Evolutionary conservation across 2,113 vertebrate genomes (phyloP), one percentile per base, ranked within the genome.

Genomic region (Percina caprodes): DNA sequence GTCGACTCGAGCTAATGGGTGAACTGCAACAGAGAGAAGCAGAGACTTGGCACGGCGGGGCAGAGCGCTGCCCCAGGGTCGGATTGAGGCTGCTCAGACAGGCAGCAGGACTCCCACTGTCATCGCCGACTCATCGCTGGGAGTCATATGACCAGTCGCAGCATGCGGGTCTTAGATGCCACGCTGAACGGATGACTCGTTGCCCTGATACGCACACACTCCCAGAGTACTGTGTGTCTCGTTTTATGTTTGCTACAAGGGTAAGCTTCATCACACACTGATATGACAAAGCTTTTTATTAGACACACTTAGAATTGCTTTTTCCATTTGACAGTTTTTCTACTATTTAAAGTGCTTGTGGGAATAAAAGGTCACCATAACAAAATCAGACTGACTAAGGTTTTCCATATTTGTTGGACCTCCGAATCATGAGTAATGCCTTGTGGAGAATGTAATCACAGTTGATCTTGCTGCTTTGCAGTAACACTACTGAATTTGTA

Each of bases 91-190:
- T 48, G 79, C 63, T 84, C 59, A 71, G 66, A 87, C 63, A 51
- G 46, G 51, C 79, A 71, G 84, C 79, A 79, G 85, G 74, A 82
- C 77, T 83, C 86, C 66, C 46, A 76, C 81, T 58, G 86, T 79
- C 85, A 56, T 83, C 60, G 86, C 86, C 89, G 90, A 93, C 55
- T 91, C 90, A 89, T 67, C 62, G 35, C 74, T 33, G 30, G 33
- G 49, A 90, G 85, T 92, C 84, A 84, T 71, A 74, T 74, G 85
- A 91, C 86, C 72, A 76, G 83, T 82, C 72, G 60, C 75, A 61
- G 68, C 71, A 39, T n/a, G 77, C 82, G 33, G 70, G 60, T 83
- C 79, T 79, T 68, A 70, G 77, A 82, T 86, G 80, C 66, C 81
- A 65, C 21, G 45, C 76, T 6, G 24, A 82, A 83, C 71, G 69